A percentile compares a stretch with the other conserved stretches of the same genome.
These are phyloP conservation scores for Petrocephalus schoutedeni DNA, from an alignment of 2,797 vertebrate species.

Conservation along the genomic window DNA sequence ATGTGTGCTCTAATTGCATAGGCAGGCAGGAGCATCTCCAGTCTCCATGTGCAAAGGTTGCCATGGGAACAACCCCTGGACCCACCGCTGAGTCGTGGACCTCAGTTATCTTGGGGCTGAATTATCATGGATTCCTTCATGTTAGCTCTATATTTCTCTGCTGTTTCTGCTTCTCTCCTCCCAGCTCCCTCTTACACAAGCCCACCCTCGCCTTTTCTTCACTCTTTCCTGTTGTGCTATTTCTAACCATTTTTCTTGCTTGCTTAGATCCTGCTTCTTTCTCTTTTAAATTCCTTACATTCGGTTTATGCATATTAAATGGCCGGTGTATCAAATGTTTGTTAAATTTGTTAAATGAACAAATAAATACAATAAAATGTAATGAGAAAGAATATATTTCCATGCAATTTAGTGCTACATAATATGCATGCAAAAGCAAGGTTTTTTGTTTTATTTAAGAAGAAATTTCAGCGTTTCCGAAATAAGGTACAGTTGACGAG, in stretches of 20 bases:
- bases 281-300: neutral
- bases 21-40: slow-evolving; percentile 44
- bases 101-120: slow-evolving; percentile 58
- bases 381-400: neutral
- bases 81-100: slow-evolving; percentile 58
- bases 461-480: neutral
- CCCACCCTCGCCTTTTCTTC: neutral
- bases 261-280: neutral
- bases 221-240: neutral
- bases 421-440: neutral
- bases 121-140: slow-evolving; percentile 63
- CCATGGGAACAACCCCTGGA: slow-evolving; percentile 70
- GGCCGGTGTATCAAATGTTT: neutral
- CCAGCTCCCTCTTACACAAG: slow-evolving; percentile 8
- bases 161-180: slow-evolving; percentile 57
- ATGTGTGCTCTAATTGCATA: slow-evolving; percentile 48
- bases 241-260: neutral
- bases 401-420: neutral
- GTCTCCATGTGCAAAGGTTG: slow-evolving; percentile 65
- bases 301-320: too few relatives aligned
- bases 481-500: neutral
- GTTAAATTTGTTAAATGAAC: neutral
- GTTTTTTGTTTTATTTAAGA: neutral
- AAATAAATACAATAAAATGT: neutral
- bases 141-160: slow-evolving; percentile 68